A percentile compares a stretch with the other conserved stretches of the same genome.
Evolutionary conservation across 2,888 invertebrate species (phyloP).

Genomic region (Diloba caeruleocephala): DNA sequence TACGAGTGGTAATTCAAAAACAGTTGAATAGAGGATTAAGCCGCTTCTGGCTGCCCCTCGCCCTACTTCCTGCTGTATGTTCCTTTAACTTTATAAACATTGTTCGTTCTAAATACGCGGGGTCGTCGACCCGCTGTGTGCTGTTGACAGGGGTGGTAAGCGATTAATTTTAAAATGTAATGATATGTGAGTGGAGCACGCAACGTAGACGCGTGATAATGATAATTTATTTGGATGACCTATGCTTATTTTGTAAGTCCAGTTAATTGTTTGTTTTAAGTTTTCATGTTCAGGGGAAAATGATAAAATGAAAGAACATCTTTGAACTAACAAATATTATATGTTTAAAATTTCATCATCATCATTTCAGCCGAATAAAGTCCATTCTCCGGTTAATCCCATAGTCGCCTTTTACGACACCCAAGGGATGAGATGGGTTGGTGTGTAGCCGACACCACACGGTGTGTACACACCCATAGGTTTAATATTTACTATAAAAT

Average conservation of each 20-base stretch:
- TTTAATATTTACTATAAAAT: too few relatives aligned
- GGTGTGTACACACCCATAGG: too few relatives aligned
- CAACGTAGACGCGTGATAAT: constrained; percentile 61
- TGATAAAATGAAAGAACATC: too few relatives aligned
- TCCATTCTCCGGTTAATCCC: too few relatives aligned
- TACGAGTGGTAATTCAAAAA: constrained; percentile 44
- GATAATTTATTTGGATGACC: constrained; percentile 44
- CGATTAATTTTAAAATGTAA: constrained; percentile 85
- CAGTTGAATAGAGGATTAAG: constrained; percentile 62
- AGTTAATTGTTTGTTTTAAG: constrained; percentile 11
- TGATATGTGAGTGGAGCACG: constrained; percentile 78
- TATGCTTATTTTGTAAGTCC: constrained; percentile 23
- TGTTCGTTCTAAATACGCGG: constrained; percentile 81
- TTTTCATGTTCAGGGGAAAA: not conserved
- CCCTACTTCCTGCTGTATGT: constrained; percentile 75
- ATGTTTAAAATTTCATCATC: too few relatives aligned
- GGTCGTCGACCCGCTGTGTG: constrained; percentile 77
- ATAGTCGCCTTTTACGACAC: too few relatives aligned
- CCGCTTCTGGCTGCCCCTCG: constrained; percentile 61
- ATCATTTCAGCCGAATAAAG: too few relatives aligned
- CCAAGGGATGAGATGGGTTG: too few relatives aligned
- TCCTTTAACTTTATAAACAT: constrained; percentile 76
- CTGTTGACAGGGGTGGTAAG: constrained; percentile 80
- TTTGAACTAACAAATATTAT: too few relatives aligned
- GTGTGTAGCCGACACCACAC: too few relatives aligned